phyloP scores from a whole-genome alignment of 2,797 vertebrate species.

The Dicrostonyx torquatus region DNA sequence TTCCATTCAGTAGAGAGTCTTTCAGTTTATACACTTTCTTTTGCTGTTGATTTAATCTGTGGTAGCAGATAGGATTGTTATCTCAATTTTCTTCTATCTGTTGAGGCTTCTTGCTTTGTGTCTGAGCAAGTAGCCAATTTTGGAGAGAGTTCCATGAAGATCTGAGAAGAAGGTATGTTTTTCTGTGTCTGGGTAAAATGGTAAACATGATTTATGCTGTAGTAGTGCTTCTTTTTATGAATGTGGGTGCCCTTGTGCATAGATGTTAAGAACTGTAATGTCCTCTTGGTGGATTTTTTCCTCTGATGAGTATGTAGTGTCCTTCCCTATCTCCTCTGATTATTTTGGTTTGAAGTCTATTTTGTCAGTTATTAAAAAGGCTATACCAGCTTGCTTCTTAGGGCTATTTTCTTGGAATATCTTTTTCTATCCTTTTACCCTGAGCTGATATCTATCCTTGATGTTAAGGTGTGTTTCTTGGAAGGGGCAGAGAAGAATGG shows the following conservation, averaged over 20 bases:
- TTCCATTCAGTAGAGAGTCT: neutral
- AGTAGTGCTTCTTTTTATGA: neutral
- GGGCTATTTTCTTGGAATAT: neutral
- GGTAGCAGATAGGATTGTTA: neutral
- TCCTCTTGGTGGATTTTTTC: neutral
- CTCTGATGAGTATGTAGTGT: neutral
- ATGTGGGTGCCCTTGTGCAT: neutral
- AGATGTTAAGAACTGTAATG: neutral
- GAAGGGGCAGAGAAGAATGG: neutral
- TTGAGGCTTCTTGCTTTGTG: neutral
- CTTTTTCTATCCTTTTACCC: neutral
- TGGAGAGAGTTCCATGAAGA: neutral
- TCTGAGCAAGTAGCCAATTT: neutral
- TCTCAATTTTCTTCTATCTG: neutral
- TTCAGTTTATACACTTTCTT: neutral
- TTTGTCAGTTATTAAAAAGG: neutral
- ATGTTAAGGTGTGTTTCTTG: neutral
- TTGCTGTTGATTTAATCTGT: neutral
- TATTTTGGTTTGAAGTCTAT: neutral
- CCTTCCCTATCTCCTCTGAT: neutral
- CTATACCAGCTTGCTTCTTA: neutral
- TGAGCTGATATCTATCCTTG: neutral
- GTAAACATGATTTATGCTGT: neutral
- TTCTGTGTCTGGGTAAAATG: neutral
- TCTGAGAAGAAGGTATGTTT: neutral